Conservation (phyloP, 2,113 vertebrate genomes). For the human (Homo sapiens) region GRCh38 chr9:11848001-11848500, state of each 20-base stretch:
- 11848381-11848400: neutral
- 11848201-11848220: neutral
- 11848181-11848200: neutral
- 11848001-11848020: neutral
- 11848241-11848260: neutral
- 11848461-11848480: neutral
- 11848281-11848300: neutral
- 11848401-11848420: neutral
- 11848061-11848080: neutral
- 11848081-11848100: neutral
- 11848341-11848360: neutral
- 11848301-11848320: neutral
- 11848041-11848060: neutral
- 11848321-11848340: neutral
- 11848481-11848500: neutral
- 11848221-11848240: neutral
- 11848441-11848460: neutral
- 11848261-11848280: neutral
- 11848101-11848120: neutral
- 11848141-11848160: neutral
- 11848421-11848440: neutral
- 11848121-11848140: neutral
- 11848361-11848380: neutral
- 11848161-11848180: neutral
- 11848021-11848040: neutral